Base-by-base conservation (phyloP, 2,797 vertebrate genomes). In the Caiman crocodilus region DNA sequence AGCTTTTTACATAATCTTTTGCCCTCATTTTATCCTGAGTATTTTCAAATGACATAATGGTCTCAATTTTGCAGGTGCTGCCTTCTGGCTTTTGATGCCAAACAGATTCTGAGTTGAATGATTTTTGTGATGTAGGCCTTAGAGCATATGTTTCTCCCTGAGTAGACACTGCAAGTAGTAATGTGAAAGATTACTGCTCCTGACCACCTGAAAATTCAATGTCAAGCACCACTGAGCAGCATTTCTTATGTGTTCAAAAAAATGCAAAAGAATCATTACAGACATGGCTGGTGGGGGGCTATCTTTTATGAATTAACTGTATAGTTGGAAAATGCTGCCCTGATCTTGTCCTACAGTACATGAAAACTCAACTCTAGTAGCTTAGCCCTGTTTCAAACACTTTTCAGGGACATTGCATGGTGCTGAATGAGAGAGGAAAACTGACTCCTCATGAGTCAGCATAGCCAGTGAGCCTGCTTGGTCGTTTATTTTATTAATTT, bases 391-490 rank as follows among this genome's bases (percentile, higher is more conserved):
- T 42, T 42, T 42, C 7, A 42, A 42, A 42, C 42, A 42, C 42
- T 10, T 42, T 42, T 42, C 8, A 5, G 42, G 42, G 42, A 42
- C 42, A 42, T 79, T 79, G 55, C 25, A 60, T 16, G 42, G 63
- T 75, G 88, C 80, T 95, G 79, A 91, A 96, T 89, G 77, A 21
- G 93, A 90, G 77, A 90, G 11, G 85, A 79, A 94, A 93, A 95
- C 94, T 89, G 73, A 92, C 95, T 93, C 90, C 87, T 90, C 79
- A 57, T 96, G 95, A 96, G 90, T 96, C 95, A 96, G 94, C 88
- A 79, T 71, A 88, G 55, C 6, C n/a, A 17, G 59, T 32, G 75
- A 88, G 83, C 93, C 71, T 67, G 57, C 57, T 89, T 94, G 87
- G 42, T 42, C 7, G 94, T 95, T 94, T 88, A 67, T 89, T 90